Evolutionary conservation across 2,888 invertebrate species (phyloP).

Genomic region (Stenchaetothrips biformis): DNA sequence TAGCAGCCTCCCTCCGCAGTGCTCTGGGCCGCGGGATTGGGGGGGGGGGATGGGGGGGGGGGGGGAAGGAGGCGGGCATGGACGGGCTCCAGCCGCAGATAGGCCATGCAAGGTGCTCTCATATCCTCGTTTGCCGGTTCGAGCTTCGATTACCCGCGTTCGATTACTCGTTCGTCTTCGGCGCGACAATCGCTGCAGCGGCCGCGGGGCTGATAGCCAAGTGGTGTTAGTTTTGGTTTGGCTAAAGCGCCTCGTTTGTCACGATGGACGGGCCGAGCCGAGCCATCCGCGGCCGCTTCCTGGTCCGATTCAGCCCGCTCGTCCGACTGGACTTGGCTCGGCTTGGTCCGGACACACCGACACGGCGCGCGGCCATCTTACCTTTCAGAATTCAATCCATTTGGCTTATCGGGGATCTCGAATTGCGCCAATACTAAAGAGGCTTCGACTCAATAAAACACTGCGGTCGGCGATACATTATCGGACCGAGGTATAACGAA

Average conservation of each 20-base stretch:
- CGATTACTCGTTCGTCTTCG: conserved; percentile 4
- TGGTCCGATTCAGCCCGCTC: neutral
- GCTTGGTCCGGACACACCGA: neutral
- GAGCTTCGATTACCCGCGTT: neutral
- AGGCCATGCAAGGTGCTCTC: neutral
- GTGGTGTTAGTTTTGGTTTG: neutral
- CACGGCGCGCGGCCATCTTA: neutral
- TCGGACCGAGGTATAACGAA: conserved; percentile 14
- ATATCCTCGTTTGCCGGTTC: neutral
- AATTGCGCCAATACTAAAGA: conserved; percentile 25
- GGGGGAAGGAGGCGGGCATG: neutral
- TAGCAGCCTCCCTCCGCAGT: neutral
- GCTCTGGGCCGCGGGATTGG: neutral
- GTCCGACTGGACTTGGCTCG: neutral
- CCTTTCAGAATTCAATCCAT: conserved; percentile 25
- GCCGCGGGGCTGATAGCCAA: neutral
- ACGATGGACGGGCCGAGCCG: neutral
- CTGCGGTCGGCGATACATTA: conserved; percentile 11
- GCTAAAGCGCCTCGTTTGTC: neutral
- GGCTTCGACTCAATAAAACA: conserved; percentile 16
- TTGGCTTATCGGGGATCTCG: conserved; percentile 24
- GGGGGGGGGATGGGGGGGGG: neutral
- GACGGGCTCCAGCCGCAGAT: neutral
- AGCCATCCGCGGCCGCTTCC: neutral
- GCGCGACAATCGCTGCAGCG: neutral